Percentiles rank a stretch among this genome's conserved stretches.
These are phyloP conservation scores for Mormyrus hasselquistii DNA, from an alignment of 2,797 vertebrate species.

Conservation along the genomic window DNA sequence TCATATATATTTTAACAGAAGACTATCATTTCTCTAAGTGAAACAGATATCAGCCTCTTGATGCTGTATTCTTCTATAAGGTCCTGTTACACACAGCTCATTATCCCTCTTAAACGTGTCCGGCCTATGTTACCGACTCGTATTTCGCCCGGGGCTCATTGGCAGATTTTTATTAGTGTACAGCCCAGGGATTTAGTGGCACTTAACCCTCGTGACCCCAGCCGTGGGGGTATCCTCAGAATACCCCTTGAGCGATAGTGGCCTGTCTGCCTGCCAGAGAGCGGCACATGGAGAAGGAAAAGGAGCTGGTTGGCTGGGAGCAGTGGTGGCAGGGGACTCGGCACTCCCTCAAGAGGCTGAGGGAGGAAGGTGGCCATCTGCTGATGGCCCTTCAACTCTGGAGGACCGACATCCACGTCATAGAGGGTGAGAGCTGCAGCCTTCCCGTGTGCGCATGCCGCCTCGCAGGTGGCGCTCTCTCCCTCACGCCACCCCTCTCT, in stretches of 20 bases:
- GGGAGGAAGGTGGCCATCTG: conserved; percentile 53
- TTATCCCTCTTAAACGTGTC: background rate
- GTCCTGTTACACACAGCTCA: conserved; percentile 17
- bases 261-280: conserved; percentile 33
- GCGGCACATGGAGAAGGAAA: conserved; percentile 44
- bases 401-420: conserved; percentile 76
- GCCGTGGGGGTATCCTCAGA: background rate
- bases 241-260: background rate
- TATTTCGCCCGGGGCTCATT: background rate
- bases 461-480: too few species aligned
- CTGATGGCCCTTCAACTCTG: conserved; percentile 72
- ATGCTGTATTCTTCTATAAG: background rate
- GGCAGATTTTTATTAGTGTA: background rate
- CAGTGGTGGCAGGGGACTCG: conserved; percentile 62
- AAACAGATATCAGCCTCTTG: background rate
- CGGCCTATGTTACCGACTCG: conserved; percentile 4
- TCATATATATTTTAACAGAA: conserved; percentile 7
- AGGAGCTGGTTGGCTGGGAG: conserved; percentile 54
- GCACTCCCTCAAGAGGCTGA: conserved; percentile 62
- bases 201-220: background rate
- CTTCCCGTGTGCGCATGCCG: background rate
- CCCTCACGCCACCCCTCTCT: conserved; percentile 9
- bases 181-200: background rate
- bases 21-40: background rate
- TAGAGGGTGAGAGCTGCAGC: conserved; percentile 67